Evolutionary conservation across 2,113 vertebrate species (phyloP).

Genomic region (Phrynosoma platyrhinos): DNA sequence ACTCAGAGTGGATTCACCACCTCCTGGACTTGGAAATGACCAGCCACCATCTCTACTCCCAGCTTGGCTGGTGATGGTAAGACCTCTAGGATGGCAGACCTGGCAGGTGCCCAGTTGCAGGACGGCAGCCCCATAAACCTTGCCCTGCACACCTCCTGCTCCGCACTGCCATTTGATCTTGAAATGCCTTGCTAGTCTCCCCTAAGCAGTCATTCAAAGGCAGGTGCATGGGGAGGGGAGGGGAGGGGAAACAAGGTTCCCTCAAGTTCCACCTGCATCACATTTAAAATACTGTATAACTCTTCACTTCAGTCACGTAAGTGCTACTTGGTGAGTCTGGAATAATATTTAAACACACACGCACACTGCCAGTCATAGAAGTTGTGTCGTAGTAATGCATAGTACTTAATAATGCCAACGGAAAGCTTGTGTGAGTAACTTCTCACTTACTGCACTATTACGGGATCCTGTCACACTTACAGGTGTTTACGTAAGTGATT

Average conservation of each 20-base stretch:
- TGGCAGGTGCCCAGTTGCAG: background rate
- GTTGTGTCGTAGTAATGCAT: background rate
- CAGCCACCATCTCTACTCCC: background rate
- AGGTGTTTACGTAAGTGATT: background rate
- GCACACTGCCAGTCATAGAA: slow-evolving; percentile 37
- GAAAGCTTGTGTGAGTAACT: background rate
- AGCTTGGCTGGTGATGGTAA: background rate
- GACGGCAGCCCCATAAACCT: background rate
- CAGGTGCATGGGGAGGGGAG: no score
- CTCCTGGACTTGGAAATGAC: background rate
- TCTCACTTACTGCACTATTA: background rate
- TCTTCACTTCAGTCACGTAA: slow-evolving; percentile 58
- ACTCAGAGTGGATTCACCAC: no score
- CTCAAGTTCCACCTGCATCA: background rate
- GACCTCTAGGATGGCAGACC: no score
- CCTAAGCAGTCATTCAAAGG: background rate
- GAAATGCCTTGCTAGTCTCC: background rate
- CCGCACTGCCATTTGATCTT: background rate
- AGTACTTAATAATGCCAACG: background rate
- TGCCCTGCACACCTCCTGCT: background rate
- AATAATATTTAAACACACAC: slow-evolving; percentile 21
- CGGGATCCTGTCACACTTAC: rapidly evolving
- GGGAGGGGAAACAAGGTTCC: background rate
- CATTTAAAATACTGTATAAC: slow-evolving; percentile 45
- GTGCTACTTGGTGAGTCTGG: slow-evolving; percentile 58